Base-by-base conservation (phyloP, 2,113 vertebrate species). In the Xiphophorus maculatus region DNA sequence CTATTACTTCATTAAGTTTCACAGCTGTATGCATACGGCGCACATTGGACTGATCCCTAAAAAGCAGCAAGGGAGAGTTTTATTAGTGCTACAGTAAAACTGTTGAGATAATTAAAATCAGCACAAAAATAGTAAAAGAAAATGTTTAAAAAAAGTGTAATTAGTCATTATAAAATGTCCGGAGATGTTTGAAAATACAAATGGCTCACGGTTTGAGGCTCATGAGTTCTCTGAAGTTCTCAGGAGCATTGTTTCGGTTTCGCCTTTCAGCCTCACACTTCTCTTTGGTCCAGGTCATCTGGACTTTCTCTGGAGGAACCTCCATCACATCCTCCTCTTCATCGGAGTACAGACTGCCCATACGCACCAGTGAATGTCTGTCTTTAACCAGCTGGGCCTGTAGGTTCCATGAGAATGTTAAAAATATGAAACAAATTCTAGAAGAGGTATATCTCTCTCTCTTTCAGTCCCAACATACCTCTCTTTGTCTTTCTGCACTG, bases 21-120 rank as follows among this genome's bases (percentile, higher is more conserved):
- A 99, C 98, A 1, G 98, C 98, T 0, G 98, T 99, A 86, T 99
- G 98, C 98, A 99, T 99, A 60, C 98, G 94, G 13, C 98, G 93
- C 69, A 99, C 97, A 4, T 99, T 99, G 37, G 96, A 97, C 76
- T 99, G 97, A 90, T 99, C 96, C 81, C 98, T 99, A 88, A 0
- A 66, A 71, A 62, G 77, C 32, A 63, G 27, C 9, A 73, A 54
- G 25, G 27, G 76, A 67, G 35, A 65, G 88, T 77, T 30, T 9
- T 9, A 25, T 71, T 68, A 71, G 66, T 0, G 25, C 10, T 2
- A 11, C 62, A 32, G 48, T 58, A 19, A 22, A 61, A 67, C 1
- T 13, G 7, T 27, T 48, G 27, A 12, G 3, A 2, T 65, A 2
- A 40, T 27, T 54, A n/a, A 33, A 32, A 61, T 14, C 28, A 62